These are phyloP conservation scores for Meloidogyne hapla DNA, from an alignment of 1,140 invertebrate species.

Conservation along the genomic window DNA sequence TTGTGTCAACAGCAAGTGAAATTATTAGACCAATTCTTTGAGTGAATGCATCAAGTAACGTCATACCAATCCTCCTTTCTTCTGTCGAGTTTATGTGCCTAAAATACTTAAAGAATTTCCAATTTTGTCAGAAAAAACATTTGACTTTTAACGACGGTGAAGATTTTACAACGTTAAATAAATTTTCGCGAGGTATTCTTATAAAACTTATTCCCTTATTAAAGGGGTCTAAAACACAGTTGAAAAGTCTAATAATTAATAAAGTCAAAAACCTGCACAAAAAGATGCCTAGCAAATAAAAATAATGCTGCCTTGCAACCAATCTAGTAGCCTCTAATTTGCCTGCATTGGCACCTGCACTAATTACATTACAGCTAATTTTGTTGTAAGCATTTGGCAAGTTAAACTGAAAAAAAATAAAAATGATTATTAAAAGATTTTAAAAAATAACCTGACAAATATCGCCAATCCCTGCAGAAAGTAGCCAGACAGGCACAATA, in stretches of 20 bases:
- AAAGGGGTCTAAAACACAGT: too few species aligned
- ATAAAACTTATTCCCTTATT: too few species aligned
- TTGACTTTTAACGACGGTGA: too few species aligned
- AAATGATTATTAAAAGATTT: not conserved
- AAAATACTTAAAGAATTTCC: not conserved
- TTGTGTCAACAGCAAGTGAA: conserved; percentile 7
- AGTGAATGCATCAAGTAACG: conserved; percentile 15
- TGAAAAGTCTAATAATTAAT: too few species aligned
- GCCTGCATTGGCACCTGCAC: not conserved
- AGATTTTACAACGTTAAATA: too few species aligned
- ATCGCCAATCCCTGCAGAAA: conserved; percentile 15
- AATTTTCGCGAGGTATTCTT: too few species aligned
- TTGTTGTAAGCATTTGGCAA: conserved; percentile 11
- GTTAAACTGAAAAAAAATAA: conserved; percentile 9
- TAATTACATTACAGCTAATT: conserved; percentile 4
- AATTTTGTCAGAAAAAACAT: too few species aligned
- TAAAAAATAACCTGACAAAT: conserved; percentile 16
- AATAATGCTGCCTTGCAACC: conserved; percentile 13
- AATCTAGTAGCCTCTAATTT: conserved; percentile 12
- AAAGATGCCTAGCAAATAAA: conserved; percentile 15
- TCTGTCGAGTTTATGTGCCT: not conserved
- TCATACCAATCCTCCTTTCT: not conserved
- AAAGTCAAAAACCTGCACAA: conserved; percentile 18
- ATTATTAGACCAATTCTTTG: conserved; percentile 20
- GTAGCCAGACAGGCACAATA: conserved; percentile 12